These are phyloP conservation scores for Acanthurus leucopareius DNA, from an alignment of 2,797 vertebrate genomes.

Conservation along the genomic window DNA sequence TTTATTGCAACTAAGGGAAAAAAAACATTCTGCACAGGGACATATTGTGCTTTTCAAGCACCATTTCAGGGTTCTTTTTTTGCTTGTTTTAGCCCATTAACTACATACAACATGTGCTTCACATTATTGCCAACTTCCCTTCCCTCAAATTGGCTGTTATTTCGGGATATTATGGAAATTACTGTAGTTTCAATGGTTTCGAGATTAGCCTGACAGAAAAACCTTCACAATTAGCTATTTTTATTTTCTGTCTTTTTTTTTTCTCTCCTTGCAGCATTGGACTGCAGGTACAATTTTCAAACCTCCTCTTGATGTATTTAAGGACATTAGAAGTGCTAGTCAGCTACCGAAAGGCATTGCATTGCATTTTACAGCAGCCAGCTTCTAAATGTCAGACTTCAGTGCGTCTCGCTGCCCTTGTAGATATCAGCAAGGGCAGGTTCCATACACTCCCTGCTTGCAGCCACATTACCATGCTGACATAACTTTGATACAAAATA, in stretches of 20 bases:
- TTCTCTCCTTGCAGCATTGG: not conserved
- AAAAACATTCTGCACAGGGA: slow-evolving; percentile 5
- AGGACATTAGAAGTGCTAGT: not conserved
- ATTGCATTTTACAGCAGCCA: not conserved
- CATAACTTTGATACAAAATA: not conserved
- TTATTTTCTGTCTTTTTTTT: not conserved
- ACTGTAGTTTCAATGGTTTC: not conserved
- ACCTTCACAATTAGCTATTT: not conserved
- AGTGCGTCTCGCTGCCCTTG: not conserved
- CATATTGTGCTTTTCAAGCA: not conserved
- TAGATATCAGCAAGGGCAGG: not conserved
- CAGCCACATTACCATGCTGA: not conserved
- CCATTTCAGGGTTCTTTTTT: not conserved
- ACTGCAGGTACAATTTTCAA: not conserved
- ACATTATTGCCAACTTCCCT: not conserved
- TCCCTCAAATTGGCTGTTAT: slow-evolving; percentile 4
- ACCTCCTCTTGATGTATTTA: not conserved
- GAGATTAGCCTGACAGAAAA: not conserved
- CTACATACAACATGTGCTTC: not conserved
- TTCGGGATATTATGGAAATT: not conserved
- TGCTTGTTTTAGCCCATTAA: slow-evolving; percentile 9
- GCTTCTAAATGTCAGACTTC: not conserved
- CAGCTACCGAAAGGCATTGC: not conserved
- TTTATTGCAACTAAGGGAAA: not conserved
- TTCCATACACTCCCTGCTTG: not conserved